Evolutionary conservation across 2,797 vertebrate species (phyloP).

Genomic region (Sebastes vulpes): DNA sequence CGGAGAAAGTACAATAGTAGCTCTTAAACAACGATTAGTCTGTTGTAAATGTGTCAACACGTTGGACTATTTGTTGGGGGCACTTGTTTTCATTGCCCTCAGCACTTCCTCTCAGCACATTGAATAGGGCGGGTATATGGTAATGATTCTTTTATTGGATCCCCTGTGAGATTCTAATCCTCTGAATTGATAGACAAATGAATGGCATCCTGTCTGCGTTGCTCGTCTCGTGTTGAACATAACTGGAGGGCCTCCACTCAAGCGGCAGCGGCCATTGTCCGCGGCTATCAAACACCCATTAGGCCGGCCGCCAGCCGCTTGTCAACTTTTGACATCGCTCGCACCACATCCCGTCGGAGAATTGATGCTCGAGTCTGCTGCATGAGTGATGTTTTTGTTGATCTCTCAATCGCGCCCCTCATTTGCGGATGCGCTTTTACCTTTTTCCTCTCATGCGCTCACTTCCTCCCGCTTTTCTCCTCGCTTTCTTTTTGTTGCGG

Average conservation of each 20-base stretch:
- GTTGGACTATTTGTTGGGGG: slow-evolving; percentile 31
- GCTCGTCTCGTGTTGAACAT: slow-evolving; percentile 69
- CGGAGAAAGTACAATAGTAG: neutral
- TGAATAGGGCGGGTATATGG: slow-evolving; percentile 69
- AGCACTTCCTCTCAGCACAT: slow-evolving; percentile 50
- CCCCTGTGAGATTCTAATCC: slow-evolving; percentile 67
- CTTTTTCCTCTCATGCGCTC: slow-evolving; percentile 10
- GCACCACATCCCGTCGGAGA: slow-evolving; percentile 57
- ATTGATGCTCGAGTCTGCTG: slow-evolving; percentile 41
- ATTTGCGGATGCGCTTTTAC: slow-evolving; percentile 52
- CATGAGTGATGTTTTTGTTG: slow-evolving; percentile 65
- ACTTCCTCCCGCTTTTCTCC: slow-evolving; percentile 31
- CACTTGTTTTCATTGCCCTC: slow-evolving; percentile 59
- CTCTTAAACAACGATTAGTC: slow-evolving; percentile 11
- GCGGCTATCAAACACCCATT: slow-evolving; percentile 82
- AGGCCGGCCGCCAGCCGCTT: slow-evolving; percentile 77
- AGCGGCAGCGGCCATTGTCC: slow-evolving; percentile 68
- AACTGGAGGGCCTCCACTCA: slow-evolving; percentile 70
- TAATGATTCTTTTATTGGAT: slow-evolving; percentile 68
- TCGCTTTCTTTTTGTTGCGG: slow-evolving; percentile 41
- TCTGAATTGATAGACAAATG: slow-evolving; percentile 77
- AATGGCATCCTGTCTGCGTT: slow-evolving; percentile 68
- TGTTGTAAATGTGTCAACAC: slow-evolving; percentile 47
- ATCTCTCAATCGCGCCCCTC: slow-evolving; percentile 44
- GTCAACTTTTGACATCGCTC: slow-evolving; percentile 79